Evolutionary conservation across 1,140 invertebrate species (phyloP).

Genomic region (Araneus ventricosus): DNA sequence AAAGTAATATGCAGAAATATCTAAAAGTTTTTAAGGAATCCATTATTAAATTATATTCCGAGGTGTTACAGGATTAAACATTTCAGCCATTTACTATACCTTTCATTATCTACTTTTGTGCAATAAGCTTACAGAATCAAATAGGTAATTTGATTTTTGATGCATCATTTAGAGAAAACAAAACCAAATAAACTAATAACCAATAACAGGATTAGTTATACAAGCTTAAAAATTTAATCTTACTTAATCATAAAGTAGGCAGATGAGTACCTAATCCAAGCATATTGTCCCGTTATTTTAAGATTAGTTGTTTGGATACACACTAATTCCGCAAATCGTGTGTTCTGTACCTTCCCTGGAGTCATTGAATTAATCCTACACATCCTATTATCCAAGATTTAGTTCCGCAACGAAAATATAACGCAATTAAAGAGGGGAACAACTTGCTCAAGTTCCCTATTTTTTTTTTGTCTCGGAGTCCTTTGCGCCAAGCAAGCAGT

Average conservation of each 20-base stretch:
- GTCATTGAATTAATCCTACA: not conserved
- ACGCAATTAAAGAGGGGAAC: slow-evolving; percentile 19
- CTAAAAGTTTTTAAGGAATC: too few relatives aligned
- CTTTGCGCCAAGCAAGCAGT: not conserved
- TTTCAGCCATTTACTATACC: too few relatives aligned
- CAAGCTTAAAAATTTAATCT: not conserved
- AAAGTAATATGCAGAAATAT: too few relatives aligned
- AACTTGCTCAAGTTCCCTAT: not conserved
- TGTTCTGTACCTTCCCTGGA: not conserved
- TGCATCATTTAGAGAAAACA: too few relatives aligned
- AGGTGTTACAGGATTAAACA: too few relatives aligned
- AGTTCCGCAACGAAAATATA: not conserved
- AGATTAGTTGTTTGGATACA: not conserved
- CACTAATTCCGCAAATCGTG: not conserved
- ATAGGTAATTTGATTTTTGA: too few relatives aligned
- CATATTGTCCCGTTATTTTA: not conserved
- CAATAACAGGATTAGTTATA: not conserved
- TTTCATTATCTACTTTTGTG: too few relatives aligned
- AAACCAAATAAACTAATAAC: not conserved
- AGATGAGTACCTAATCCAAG: not conserved
- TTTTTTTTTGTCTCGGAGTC: not conserved
- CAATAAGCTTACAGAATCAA: too few relatives aligned
- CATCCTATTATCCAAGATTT: slow-evolving; percentile 40
- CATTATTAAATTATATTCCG: too few relatives aligned
- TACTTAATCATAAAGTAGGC: not conserved